Base-by-base conservation (phyloP, 2,113 vertebrate genomes). In the Penelope pileata region DNA sequence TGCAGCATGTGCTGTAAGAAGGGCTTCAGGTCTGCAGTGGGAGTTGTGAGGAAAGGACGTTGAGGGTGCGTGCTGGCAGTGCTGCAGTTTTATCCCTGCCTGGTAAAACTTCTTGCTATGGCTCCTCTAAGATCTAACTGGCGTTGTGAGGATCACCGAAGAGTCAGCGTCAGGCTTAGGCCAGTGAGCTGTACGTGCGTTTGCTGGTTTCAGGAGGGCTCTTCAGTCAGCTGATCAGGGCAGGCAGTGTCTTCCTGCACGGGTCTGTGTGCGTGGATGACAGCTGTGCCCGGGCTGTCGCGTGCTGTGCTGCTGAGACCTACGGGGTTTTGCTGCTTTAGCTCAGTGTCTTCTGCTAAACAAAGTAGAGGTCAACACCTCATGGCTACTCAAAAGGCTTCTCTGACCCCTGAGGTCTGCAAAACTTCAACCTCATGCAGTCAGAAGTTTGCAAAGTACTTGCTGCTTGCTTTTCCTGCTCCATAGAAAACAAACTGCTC, bases 71-170 rank as follows among this genome's bases (percentile, higher is more conserved):
- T 2, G 1, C 1, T 16, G 56, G 63, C 58, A 56, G 53, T 1
- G 0, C 21, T 34, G 73, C 17, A 6, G n/a, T n/a, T n/a, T n/a
- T n/a, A n/a, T n/a, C n/a, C n/a, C n/a, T n/a, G n/a, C n/a, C n/a
- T n/a, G 24, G 47, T 1, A 11, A 12, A 29, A 29, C 56, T 10
- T 19, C 62, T 43, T 22, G 4, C 54, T 58, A 0, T 48, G 24
- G 26, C 62, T 70, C 60, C 40, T 56, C 4, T 17, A 22, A 36
- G 53, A 5, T 36, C 64, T 38, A 56, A 18, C 54, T 48, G 16
- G 29, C 26, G 15, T 14, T 26, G 5, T 2, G 54, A 63, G 68
- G 29, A 12, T 47, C 38, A 8, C 16, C 40, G 26, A 26, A 34
- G 36, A 38, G 47, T 22, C 19, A 5, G 18, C 36, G 14, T 48